Evolutionary conservation across 2,113 vertebrate genomes (phyloP).

Genomic region (Pachypanchax playfairii): DNA sequence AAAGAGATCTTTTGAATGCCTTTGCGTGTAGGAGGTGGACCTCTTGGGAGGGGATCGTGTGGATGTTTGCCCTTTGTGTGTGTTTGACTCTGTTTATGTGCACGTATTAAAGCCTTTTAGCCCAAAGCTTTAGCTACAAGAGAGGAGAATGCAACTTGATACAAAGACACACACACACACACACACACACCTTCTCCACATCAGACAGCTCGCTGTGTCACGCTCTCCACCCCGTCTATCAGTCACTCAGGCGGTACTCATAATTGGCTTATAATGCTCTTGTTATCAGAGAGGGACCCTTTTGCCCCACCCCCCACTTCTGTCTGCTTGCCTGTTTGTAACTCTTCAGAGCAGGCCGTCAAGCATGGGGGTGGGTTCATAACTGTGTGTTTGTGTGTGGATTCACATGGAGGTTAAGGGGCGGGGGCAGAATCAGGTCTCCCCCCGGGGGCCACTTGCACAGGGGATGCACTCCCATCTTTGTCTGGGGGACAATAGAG

Average conservation of each 20-base stretch:
- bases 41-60: slow-evolving; percentile 71
- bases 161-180: slow-evolving; percentile 31
- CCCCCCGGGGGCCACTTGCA: slow-evolving; percentile 59
- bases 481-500: slow-evolving; percentile 64
- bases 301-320: slow-evolving; percentile 63
- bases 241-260: slow-evolving; percentile 67
- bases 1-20: slow-evolving; percentile 81
- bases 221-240: slow-evolving; percentile 66
- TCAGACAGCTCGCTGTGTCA: slow-evolving; percentile 53
- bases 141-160: slow-evolving; percentile 55
- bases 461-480: slow-evolving; percentile 59
- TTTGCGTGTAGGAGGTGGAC: slow-evolving; percentile 75
- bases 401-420: slow-evolving; percentile 63
- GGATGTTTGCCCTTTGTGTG: slow-evolving; percentile 60
- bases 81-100: slow-evolving; percentile 56
- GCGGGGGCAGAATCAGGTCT: slow-evolving; percentile 66
- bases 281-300: slow-evolving; percentile 70
- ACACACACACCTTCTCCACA: slow-evolving; percentile 48
- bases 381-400: slow-evolving; percentile 48
- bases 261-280: slow-evolving; percentile 78
- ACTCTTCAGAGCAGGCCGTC: slow-evolving; percentile 64
- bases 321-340: slow-evolving; percentile 69
- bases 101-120: slow-evolving; percentile 63
- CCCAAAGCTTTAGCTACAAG: slow-evolving; percentile 54
- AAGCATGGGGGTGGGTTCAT: slow-evolving; percentile 64